Base-by-base conservation (phyloP, 2,888 invertebrate genomes). In the Itoplectis maculator region DNA sequence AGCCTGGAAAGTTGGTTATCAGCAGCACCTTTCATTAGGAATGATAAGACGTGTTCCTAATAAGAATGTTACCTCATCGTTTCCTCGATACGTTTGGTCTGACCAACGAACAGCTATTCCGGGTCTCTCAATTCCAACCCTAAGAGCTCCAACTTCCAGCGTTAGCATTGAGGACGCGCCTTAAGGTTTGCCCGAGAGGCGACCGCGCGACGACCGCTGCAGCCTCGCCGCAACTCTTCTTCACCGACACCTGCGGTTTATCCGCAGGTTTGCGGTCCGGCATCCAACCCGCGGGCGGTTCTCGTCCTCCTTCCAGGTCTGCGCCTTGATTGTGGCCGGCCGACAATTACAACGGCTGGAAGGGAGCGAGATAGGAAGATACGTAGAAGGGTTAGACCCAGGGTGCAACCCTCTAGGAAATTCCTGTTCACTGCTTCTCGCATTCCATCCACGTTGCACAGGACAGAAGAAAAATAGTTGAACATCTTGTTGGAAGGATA, bases 241-340 rank as follows among this genome's bases (percentile, higher is more conserved):
- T 73, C 73, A 15, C 65, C 66, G 40, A 81, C 76, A 78, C 78
- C 63, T 45, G 69, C 61, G 68, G 81, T 68, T 47, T 35, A 56
- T 69, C 81, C 81, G 81, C 73, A 74, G 61, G 54, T 78, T 78
- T 74, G 81, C 49, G 77, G 81, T 72, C 29, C 40, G 68, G 47
- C 68, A 68, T 73, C 47, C 56, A n/a, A 61, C 47, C 54, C 42
- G 49, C 45, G 42, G 37, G 45, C 23, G 45, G 59, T 23, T 23
- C 61, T 54, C 35, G 45, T 61, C 49, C 35, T 37, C 42, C n/a
- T 23, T 20, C 47, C 70, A 8, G 47, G 37, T 9, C 15, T 59
- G 68, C 54, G 65, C 56, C 70, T 56, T 76, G 77, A 81, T 77
- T 81, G 81, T 69, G 81, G 81, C 68, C 40, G n/a, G 73, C n/a